Evolutionary conservation across 2,797 vertebrate genomes (phyloP), one percentile per base, ranked within the genome.

Genomic region (Crypturellus tataupa): DNA sequence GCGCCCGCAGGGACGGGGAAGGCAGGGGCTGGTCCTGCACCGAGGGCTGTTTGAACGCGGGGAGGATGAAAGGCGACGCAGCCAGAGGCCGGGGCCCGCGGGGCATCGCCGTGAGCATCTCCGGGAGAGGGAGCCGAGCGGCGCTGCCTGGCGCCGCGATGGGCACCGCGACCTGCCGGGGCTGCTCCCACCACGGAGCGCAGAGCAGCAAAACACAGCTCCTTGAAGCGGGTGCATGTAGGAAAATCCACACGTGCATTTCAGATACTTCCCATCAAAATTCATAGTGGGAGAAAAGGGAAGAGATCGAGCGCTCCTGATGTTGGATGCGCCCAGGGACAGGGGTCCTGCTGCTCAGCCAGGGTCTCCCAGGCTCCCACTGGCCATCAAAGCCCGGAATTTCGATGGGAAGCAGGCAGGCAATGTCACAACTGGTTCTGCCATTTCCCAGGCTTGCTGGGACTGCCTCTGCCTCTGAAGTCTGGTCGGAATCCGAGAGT

Each of bases 401-500:
- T 85, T n/a, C 42, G 77, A 71, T 83, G 49, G 0, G 1, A 37
- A 69, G 49, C 7, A 65, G 73, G 58, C 31, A 47, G 59, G 87
- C 49, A 84, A 83, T 2, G 42, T 44, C 40, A 1, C 3, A 31
- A 80, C 37, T 20, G 1, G 35, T 70, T 72, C 29, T 85, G 67
- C 85, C 10, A 1, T 46, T 79, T 72, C 18, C 16, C 58, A 13
- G 9, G 1, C 77, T 90, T 89, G 80, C 84, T 96, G 85, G 55
- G 94, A 78, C 68, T 89, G 80, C 29, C 59, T 91, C 89, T 69
- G 21, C 82, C 73, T 81, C 89, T 70, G 21, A 78, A 94, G 55
- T 39, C 90, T 31, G 65, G 73, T 88, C 86, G 80, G 91, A 79
- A 93, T 84, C 64, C 10, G 69, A 90, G 73, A 87, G 72, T 35